These are phyloP conservation scores for Phataginus tricuspis DNA, from an alignment of 2,797 vertebrate species.

Conservation along the genomic window DNA sequence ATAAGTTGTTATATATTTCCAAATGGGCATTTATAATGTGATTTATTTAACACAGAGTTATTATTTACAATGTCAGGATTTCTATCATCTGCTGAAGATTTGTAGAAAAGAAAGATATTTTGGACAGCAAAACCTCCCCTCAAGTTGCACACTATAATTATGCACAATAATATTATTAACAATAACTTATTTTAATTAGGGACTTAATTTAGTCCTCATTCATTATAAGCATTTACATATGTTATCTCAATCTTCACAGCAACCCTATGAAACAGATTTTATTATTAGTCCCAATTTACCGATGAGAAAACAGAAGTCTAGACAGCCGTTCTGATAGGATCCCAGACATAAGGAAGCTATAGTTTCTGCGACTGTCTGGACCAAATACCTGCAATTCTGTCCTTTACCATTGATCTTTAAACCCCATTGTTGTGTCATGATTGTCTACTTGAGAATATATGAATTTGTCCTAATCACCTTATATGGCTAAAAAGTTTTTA, in stretches of 20 bases:
- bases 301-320: background rate
- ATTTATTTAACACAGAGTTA: background rate
- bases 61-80: background rate
- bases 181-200: background rate
- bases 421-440: background rate
- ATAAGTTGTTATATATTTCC: background rate
- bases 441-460: background rate
- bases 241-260: background rate
- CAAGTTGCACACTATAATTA: background rate
- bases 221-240: background rate
- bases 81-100: background rate
- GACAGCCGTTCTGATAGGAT: background rate
- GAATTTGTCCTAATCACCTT: background rate
- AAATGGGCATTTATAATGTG: background rate
- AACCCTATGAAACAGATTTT: background rate
- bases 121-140: background rate
- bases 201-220: background rate
- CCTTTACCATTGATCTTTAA: background rate
- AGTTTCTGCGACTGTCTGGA: background rate
- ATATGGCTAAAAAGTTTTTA: background rate
- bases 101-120: background rate
- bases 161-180: background rate
- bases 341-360: background rate
- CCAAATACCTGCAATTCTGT: background rate
- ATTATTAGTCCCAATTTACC: background rate